Base-by-base conservation (phyloP, 2,888 invertebrate species). In the Cylloceria caligata region DNA sequence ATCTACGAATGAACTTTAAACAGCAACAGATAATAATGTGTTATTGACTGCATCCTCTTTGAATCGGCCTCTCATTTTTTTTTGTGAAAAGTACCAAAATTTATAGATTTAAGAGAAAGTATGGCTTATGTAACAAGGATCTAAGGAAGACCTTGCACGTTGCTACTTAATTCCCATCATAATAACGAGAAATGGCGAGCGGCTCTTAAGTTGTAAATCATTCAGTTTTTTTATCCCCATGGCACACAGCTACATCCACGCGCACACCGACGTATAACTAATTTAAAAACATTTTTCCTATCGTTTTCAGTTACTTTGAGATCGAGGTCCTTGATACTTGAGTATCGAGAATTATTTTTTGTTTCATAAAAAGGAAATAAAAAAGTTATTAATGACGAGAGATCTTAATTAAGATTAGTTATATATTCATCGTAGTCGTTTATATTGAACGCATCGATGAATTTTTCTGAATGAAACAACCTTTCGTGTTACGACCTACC, bases 1-100 rank as follows among this genome's bases (percentile, higher is more conserved):
- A 90, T 90, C 87, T 87, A 76, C 76, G 57, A 80, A 52, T 21
- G 2, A 21, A 49, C 19, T 21, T 24, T 52, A 52, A 52, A 11
- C 52, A 21, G 52, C 24, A 24, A 21, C 9, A 52, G 24, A 52
- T 24, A 52, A 24, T 2, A 24, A 13, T 52, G 2, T 24, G 9
- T 0, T 2, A 2, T 4, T 52, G 52, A 21, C 21, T 24, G 13
- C 52, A 24, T 52, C 24, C 3, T 52, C 6, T 21, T 19, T 21
- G 2, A 9, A 49, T 3, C 2, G 5, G 6, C 9, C 9, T 49
- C 2, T 49, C 1, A 21, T 21, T 49, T 19, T 49, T n/a, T 21
- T 3, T 9, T 49, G 49, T 9, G 3, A 49, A 21, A 49, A 21
- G 21, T 39, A 3, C 7, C 11, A 9, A 45, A n/a, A 45, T 4